A percentile compares a stretch with the other conserved stretches of the same genome.
These are phyloP conservation scores for Slavum lentiscoides DNA, from an alignment of 2,888 invertebrate species.

Conservation along the genomic window DNA sequence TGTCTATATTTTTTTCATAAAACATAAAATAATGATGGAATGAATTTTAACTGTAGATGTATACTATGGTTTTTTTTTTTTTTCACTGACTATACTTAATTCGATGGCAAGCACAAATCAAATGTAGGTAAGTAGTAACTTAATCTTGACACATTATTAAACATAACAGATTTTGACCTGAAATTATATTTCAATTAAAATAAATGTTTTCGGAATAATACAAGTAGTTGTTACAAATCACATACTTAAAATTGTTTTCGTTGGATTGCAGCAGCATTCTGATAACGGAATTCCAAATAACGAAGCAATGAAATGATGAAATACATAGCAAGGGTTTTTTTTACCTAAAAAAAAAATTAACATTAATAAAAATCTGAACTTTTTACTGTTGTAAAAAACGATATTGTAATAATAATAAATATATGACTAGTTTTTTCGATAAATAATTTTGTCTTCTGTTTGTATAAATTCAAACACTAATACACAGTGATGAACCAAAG, in stretches of 20 bases:
- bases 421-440: too few relatives aligned
- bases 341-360: background rate
- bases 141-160: background rate
- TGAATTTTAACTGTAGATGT: background rate
- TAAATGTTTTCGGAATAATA: background rate
- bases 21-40: too few relatives aligned
- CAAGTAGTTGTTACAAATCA: constrained; percentile 1
- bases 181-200: background rate
- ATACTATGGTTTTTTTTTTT: background rate
- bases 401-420: too few relatives aligned
- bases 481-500: constrained; percentile 11
- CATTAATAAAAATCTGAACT: too few relatives aligned
- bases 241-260: background rate
- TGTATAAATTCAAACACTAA: constrained; percentile 29
- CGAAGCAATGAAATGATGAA: background rate
- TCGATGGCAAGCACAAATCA: background rate
- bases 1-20: too few relatives aligned
- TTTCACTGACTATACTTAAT: background rate
- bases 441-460: constrained; percentile 2
- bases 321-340: too few relatives aligned
- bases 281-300: background rate
- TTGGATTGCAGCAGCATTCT: background rate
- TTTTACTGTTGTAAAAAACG: too few relatives aligned
- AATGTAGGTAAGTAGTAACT: background rate
- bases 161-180: background rate